phyloP scores from a whole-genome alignment of 2,888 invertebrate genomes.

The Cerastis leucographa region DNA sequence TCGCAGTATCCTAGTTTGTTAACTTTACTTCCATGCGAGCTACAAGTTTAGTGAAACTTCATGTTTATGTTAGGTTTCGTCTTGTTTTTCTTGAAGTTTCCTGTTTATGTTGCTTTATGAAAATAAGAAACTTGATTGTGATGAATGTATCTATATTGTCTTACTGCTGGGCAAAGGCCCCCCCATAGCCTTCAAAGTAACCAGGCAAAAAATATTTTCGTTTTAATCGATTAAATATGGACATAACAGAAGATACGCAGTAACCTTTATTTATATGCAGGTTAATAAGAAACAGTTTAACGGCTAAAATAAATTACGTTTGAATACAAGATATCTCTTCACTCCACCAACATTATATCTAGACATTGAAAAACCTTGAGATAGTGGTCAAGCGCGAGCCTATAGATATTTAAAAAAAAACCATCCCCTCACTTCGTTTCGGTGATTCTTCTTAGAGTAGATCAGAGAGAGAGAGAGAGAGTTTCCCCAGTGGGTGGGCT shows the following conservation, averaged over 20 bases:
- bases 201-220: background rate
- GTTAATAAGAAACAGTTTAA: background rate
- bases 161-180: too few species aligned
- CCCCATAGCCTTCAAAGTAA: too few species aligned
- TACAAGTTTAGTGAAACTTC: slow-evolving; percentile 21
- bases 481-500: too few species aligned
- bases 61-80: slow-evolving; percentile 21
- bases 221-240: background rate
- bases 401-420: too few species aligned
- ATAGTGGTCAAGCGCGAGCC: too few species aligned
- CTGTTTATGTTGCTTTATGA: background rate
- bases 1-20: slow-evolving; percentile 33
- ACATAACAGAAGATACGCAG: background rate
- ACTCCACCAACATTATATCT: too few species aligned
- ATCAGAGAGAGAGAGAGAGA: too few species aligned
- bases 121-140: too few species aligned
- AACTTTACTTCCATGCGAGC: slow-evolving; percentile 32
- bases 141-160: too few species aligned
- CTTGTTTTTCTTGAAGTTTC: background rate
- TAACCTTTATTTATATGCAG: background rate
- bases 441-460: too few species aligned
- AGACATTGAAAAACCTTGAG: too few species aligned
- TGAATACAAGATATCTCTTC: background rate
- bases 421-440: too few species aligned
- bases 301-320: background rate